These are phyloP conservation scores for Acrocephalus arundinaceus DNA, from an alignment of 2,113 vertebrate genomes.

Conservation along the genomic window DNA sequence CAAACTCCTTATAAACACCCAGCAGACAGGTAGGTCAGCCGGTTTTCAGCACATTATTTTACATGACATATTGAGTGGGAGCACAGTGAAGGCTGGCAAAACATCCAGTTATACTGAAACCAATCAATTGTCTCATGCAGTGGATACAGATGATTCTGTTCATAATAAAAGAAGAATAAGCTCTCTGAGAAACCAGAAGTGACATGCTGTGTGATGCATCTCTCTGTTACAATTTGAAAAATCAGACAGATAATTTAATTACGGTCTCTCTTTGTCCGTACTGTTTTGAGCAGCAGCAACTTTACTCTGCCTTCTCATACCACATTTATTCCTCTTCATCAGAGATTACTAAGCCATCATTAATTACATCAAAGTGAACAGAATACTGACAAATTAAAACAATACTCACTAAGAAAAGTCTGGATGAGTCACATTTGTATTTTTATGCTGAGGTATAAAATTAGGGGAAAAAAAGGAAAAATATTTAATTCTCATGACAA, in stretches of 20 bases:
- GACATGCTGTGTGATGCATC: conserved; percentile 64
- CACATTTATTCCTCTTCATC: background rate
- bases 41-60: conserved; percentile 55
- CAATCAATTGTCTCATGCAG: conserved; percentile 47
- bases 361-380: background rate
- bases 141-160: conserved; percentile 68
- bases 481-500: conserved; percentile 63
- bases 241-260: conserved; percentile 69
- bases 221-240: conserved; percentile 61
- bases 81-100: conserved; percentile 64
- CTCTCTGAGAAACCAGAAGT: conserved; percentile 59
- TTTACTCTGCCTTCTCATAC: background rate
- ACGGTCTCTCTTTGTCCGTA: conserved; percentile 30
- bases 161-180: conserved; percentile 64
- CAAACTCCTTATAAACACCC: conserved; percentile 22
- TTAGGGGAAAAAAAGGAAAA: conserved; percentile 7
- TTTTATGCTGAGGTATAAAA: conserved; percentile 40
- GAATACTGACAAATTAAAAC: background rate
- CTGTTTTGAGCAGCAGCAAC: conserved; percentile 40
- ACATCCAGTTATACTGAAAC: conserved; percentile 65
- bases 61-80: conserved; percentile 23
- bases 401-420: background rate
- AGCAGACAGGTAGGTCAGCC: conserved; percentile 25
- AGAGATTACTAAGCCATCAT: background rate
- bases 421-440: background rate